Percentiles rank a stretch among this genome's conserved stretches.
phyloP scores from a whole-genome alignment of 2,113 vertebrate genomes.

The Pluvianellus socialis region DNA sequence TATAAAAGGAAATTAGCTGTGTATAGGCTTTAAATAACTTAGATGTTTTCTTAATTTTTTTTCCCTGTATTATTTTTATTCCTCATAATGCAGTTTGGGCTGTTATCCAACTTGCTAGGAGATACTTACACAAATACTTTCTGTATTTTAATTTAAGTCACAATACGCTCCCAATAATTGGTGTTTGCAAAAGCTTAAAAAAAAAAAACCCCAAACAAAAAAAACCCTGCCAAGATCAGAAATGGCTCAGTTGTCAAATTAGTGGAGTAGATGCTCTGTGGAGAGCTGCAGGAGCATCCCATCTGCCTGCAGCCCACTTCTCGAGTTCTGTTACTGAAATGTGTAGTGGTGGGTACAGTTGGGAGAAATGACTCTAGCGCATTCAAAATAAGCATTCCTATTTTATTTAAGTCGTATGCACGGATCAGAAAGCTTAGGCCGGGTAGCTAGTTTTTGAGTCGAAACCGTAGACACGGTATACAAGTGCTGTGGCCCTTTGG shows the following conservation, averaged over 20 bases:
- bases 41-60: rapidly evolving
- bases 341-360: not conserved
- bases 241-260: not conserved
- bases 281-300: not conserved
- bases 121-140: not conserved
- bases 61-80: rapidly evolving
- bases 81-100: rapidly evolving
- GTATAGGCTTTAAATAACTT: not conserved
- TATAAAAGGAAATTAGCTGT: not conserved
- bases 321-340: not conserved
- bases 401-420: not conserved
- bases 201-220: not conserved
- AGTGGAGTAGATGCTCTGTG: too few relatives aligned
- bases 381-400: not conserved
- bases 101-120: not conserved
- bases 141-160: not conserved
- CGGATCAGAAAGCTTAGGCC: not conserved
- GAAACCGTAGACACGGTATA: not conserved
- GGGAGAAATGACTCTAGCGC: not conserved
- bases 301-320: not conserved
- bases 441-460: not conserved
- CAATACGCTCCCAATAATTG: not conserved
- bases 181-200: not conserved
- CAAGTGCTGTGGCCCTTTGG: not conserved
- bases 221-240: not conserved